A percentile compares a stretch with the other conserved stretches of the same genome.
phyloP scores from a whole-genome alignment of 2,888 invertebrate genomes.

The Epistrophe grossulariae region DNA sequence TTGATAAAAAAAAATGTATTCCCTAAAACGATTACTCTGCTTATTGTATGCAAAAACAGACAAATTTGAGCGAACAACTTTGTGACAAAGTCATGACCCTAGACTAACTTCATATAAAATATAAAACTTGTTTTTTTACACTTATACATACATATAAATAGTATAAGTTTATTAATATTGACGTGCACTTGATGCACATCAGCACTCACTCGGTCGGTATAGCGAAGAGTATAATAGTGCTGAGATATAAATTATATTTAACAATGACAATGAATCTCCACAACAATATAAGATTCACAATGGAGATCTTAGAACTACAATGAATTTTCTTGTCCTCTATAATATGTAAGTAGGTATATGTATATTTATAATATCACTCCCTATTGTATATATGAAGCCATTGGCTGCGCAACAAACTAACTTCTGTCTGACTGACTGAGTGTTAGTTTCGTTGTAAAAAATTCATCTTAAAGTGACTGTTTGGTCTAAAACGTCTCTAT shows the following conservation, averaged over 20 bases:
- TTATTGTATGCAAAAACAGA: background rate
- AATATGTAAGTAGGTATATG: too few relatives aligned
- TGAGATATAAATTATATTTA: slow-evolving; percentile 45
- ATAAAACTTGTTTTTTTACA: slow-evolving; percentile 1
- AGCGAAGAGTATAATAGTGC: background rate
- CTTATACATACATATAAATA: slow-evolving; percentile 1
- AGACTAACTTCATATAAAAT: slow-evolving; percentile 34
- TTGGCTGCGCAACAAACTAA: slow-evolving; percentile 13
- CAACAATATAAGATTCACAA: slow-evolving; percentile 45
- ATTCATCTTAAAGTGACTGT: slow-evolving; percentile 21
- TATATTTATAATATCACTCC: background rate
- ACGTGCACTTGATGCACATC: slow-evolving; percentile 61
- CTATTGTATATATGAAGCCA: background rate
- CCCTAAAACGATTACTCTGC: background rate
- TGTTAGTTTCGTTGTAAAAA: slow-evolving; percentile 29
- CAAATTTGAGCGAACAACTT: background rate
- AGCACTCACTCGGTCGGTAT: slow-evolving; percentile 55
- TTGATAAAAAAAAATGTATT: background rate
- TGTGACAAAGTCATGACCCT: slow-evolving; percentile 49
- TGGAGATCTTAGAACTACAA: slow-evolving; percentile 31
- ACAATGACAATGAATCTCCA: slow-evolving; percentile 66
- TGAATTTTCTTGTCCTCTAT: background rate
- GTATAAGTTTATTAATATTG: slow-evolving; percentile 65
- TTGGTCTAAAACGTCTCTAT: background rate
- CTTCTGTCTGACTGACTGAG: slow-evolving; percentile 43